These are phyloP conservation scores for Limnephilus marmoratus DNA, from an alignment of 2,888 invertebrate species.

Conservation along the genomic window DNA sequence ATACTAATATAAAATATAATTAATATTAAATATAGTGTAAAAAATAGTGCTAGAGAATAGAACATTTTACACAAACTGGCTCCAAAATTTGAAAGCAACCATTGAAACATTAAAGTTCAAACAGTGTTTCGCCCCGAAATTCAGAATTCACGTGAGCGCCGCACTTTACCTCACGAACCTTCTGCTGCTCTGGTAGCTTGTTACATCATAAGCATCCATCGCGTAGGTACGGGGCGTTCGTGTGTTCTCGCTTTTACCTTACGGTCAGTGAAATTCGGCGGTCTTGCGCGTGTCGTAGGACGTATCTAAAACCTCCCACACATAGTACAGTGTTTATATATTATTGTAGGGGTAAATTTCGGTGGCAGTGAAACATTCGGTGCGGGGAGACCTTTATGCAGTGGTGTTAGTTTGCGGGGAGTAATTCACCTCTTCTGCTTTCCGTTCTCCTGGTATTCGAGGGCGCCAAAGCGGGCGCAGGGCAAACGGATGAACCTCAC, in stretches of 20 bases:
- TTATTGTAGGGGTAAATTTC: not conserved
- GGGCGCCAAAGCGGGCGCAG: slow-evolving; percentile 50
- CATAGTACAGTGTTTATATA: not conserved
- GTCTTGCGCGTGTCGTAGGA: not conserved
- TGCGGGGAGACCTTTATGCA: not conserved
- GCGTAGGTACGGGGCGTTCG: slow-evolving; percentile 22
- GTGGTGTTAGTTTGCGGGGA: not conserved
- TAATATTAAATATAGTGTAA: no score
- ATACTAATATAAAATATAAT: no score
- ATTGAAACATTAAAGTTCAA: not conserved
- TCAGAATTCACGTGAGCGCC: not conserved
- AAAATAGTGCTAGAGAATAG: not conserved
- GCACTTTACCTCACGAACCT: slow-evolving; percentile 17
- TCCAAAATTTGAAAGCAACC: not conserved
- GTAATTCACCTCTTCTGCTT: slow-evolving; percentile 2
- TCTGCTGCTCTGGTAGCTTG: slow-evolving; percentile 44
- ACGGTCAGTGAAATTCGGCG: slow-evolving; percentile 5
- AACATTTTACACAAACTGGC: not conserved
- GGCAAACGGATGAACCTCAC: slow-evolving; percentile 59
- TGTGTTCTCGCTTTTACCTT: not conserved
- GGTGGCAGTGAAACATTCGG: not conserved
- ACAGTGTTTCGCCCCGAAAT: not conserved
- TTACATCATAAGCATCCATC: slow-evolving; percentile 47
- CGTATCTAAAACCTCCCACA: not conserved
- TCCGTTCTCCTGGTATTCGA: slow-evolving; percentile 57